phyloP scores from a whole-genome alignment of 2,888 invertebrate species.

The Chymomyza procnemis region DNA sequence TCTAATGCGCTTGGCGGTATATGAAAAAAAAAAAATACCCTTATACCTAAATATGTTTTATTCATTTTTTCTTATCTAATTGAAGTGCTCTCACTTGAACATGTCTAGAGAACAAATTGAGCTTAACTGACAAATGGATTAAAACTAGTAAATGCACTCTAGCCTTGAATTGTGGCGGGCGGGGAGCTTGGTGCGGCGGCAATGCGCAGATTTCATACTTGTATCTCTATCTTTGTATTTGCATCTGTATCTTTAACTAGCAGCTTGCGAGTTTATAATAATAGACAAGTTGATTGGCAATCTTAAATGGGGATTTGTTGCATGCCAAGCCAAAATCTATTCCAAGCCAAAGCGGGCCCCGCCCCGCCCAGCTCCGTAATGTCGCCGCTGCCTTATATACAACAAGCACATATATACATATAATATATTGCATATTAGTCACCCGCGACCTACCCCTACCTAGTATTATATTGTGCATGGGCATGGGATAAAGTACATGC shows the following conservation, averaged over 20 bases:
- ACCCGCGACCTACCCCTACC: slow-evolving; percentile 56
- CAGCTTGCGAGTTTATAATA: background rate
- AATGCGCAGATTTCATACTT: background rate
- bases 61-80: background rate
- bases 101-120: background rate
- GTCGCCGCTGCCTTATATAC: background rate
- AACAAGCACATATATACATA: too few relatives aligned
- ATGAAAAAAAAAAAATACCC: too few relatives aligned
- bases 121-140: background rate
- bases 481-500: slow-evolving; percentile 15
- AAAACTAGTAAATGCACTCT: background rate
- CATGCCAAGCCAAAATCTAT: background rate
- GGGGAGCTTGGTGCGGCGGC: too few relatives aligned
- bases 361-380: background rate
- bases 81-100: background rate
- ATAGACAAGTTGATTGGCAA: background rate
- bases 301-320: background rate
- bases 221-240: too few relatives aligned
- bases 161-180: background rate
- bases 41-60: background rate
- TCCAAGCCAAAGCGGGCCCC: background rate
- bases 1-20: too few relatives aligned
- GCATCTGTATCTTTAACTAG: background rate
- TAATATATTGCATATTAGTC: too few relatives aligned
- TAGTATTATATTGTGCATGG: background rate